Evolutionary conservation across 2,113 vertebrate species (phyloP), one percentile per base, ranked within the genome.

Genomic region (Clarias magur): DNA sequence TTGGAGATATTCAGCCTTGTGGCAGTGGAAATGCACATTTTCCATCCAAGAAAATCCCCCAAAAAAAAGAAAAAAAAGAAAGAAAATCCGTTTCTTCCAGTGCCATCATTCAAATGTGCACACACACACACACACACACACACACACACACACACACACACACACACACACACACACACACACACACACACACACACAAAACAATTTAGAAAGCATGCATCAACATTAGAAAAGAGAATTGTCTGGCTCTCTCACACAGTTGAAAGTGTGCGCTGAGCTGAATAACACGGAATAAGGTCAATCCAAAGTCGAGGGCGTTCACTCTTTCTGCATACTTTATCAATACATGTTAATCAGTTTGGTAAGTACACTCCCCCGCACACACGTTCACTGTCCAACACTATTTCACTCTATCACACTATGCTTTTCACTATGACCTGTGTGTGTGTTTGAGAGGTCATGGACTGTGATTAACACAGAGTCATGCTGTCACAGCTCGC

Each of bases 401-500:
- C 59, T 56, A 27, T 48, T 25, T 60, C 34, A 54, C 53, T 62
- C 19, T 6, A 23, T 53, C 59, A 65, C 42, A 48, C 17, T n/a
- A 30, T 4, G 38, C 38, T 34, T 54, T 54, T 27, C 34, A 48
- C 13, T 25, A 7, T 70, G 48, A 34, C 48, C 27, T 57, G 17
- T 84, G 67, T 38, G 56, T 84, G 82, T 63, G 60, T 2, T 53
- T 72, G 21, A 48, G 83, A 84, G 83, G 83, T 84, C 56, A 75
- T 59, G 12, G 67, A 53, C 53, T 84, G 67, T 84, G 82, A 83
- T 57, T 54, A 30, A 53, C 21, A 72, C 82, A 84, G 57, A 65
- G 75, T 86, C 85, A 86, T 68, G 65, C 16, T 68, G 23, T 80
- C 84, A 65, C 85, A 86, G 48, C 21, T 68, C 85, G 53, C 85